Conservation (phyloP, 2,888 invertebrate genomes). For the Caenorhabditis sp. region DNA sequence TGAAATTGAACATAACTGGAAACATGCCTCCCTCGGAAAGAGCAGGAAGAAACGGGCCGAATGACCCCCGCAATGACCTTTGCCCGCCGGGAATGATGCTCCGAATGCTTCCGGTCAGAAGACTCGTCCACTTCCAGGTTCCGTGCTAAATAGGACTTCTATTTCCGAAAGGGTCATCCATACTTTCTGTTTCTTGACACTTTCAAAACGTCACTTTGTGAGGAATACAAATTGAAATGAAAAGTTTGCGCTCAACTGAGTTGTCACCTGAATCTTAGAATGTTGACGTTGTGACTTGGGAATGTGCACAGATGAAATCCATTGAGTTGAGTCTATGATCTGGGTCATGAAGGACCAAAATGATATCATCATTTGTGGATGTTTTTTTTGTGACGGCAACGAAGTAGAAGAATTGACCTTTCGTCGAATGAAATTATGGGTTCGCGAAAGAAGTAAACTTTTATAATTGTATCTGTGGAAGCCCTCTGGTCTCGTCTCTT, state of each 20-base stretch:
- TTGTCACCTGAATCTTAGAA: constrained; percentile 19
- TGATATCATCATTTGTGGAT: constrained; percentile 8
- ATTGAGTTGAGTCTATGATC: not conserved
- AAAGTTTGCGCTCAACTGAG: not conserved
- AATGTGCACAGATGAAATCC: not conserved
- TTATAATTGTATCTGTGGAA: not conserved
- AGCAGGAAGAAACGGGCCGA: constrained; percentile 15
- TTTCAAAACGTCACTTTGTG: constrained; percentile 17
- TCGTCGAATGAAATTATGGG: not conserved
- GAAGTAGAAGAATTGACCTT: not conserved
- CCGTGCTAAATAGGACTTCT: constrained; percentile 29
- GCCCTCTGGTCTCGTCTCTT: too few relatives aligned
- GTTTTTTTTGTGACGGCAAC: not conserved
- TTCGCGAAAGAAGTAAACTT: not conserved
- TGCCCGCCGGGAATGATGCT: too few relatives aligned
- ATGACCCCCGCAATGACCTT: constrained; percentile 4
- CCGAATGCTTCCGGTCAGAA: too few relatives aligned
- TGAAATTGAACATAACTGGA: constrained; percentile 28
- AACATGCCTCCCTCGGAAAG: constrained; percentile 21
- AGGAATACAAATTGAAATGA: constrained; percentile 8
- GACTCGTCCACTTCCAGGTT: not conserved
- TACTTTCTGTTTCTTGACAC: constrained; percentile 1
- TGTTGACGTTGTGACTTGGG: not conserved
- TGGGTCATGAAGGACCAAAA: not conserved
- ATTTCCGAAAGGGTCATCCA: constrained; percentile 7